Percentiles rank a stretch among this genome's conserved stretches.
phyloP scores from a whole-genome alignment of 2,113 vertebrate genomes.

The Pseudorectes ferrugineus region DNA sequence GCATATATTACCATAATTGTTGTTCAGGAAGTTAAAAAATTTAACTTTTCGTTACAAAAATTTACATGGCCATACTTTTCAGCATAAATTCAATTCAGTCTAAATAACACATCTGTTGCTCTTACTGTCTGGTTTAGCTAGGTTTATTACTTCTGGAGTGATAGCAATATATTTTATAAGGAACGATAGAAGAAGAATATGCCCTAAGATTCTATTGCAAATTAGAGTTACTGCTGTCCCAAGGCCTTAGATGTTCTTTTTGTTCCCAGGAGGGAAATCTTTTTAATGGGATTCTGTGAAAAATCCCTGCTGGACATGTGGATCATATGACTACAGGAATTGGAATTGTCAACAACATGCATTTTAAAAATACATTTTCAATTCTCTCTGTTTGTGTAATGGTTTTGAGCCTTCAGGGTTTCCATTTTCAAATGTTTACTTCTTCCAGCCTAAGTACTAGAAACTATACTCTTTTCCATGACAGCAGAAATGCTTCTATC shows the following conservation, averaged over 20 bases:
- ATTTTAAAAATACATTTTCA: conserved; percentile 15
- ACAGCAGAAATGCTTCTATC: neutral
- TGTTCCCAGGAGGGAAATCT: neutral
- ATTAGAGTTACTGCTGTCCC: neutral
- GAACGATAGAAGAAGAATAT: neutral
- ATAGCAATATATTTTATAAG: neutral
- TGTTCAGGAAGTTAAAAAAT: neutral
- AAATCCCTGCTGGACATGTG: neutral
- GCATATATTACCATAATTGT: neutral
- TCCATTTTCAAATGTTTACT: neutral
- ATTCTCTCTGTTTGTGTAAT: neutral
- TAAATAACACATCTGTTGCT: neutral
- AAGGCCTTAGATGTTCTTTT: neutral
- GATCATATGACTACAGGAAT: neutral
- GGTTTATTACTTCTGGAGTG: neutral
- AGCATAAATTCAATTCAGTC: neutral
- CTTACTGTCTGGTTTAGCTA: neutral
- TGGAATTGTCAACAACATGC: neutral
- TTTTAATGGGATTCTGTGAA: neutral
- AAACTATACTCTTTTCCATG: neutral
- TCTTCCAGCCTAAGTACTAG: neutral
- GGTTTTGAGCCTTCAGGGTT: neutral
- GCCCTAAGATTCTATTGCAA: neutral
- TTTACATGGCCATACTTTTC: neutral
- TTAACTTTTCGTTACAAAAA: neutral